phyloP scores from a whole-genome alignment of 30 jellyfish, hydroid and myxozoan species.

The Phacellophora camtschatica region DNA sequence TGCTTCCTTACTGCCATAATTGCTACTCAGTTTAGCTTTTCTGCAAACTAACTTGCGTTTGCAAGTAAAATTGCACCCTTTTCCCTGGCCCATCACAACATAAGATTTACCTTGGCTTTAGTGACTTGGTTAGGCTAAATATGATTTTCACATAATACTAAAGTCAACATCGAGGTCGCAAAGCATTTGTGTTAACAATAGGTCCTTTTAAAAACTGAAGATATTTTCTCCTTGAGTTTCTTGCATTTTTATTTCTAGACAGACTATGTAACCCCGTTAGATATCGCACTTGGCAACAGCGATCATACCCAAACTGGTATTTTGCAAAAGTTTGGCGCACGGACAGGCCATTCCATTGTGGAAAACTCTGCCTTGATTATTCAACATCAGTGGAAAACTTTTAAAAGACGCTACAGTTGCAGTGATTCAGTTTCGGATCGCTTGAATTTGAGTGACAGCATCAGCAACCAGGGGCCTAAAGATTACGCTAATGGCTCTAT shows the following conservation, averaged over 20 bases:
- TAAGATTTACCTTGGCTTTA: no score
- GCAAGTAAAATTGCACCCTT: no score
- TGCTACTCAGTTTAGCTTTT: no score
- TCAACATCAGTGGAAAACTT: conserved; percentile 64
- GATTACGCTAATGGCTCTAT: no score
- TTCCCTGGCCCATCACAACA: no score
- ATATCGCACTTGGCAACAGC: conserved; percentile 69
- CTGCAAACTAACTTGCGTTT: no score
- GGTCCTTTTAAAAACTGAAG: neutral
- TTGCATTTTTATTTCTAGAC: neutral
- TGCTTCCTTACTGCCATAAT: no score
- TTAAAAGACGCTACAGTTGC: conserved; percentile 38
- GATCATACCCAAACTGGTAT: conserved; percentile 37
- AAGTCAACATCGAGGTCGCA: no score
- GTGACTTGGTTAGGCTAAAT: no score
- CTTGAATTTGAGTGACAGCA: conserved; percentile 32
- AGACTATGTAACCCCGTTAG: conserved; percentile 69
- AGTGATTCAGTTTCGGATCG: conserved; percentile 6
- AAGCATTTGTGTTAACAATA: no score
- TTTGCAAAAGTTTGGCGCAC: conserved; percentile 58
- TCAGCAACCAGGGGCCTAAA: conserved; percentile 33
- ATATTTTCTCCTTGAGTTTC: neutral
- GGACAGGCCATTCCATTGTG: conserved; percentile 73
- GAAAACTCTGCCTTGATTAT: conserved; percentile 54
- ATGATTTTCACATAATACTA: no score